Base-by-base conservation (phyloP, 2,113 vertebrate genomes). In the Cygnus atratus region DNA sequence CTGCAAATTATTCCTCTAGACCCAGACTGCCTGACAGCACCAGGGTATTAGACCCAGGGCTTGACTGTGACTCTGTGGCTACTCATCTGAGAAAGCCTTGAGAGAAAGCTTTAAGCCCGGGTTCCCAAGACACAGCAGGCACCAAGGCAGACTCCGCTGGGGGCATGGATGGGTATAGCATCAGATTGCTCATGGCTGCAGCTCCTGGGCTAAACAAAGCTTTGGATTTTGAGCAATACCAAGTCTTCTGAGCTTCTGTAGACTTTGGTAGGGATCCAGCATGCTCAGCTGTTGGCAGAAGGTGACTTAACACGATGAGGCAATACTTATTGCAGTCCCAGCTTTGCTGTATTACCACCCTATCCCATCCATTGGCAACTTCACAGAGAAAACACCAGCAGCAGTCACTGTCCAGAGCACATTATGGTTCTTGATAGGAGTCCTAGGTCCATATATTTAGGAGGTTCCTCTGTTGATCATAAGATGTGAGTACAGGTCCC, bases 141-240 rank as follows among this genome's bases (percentile, higher is more conserved):
- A 84, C 15, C 37, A 31, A 55, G 58, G 12, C 43, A 79, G 62
- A 13, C 11, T 31, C 37, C 26, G 0, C 0, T 12, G 5, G 20
- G n/a, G 33, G 4, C n/a, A 62, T 0, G 0, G 88, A n/a, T 48
- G 25, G 72, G 7, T 33, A 71, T 0, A 0, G 41, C 33, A 3
- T 11, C 62, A 29, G 54, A 22, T 2, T 48, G 9, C 77, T 67
- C 78, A 67, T 73, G 52, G 3, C 63, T 58, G 75, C 79, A 88
- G 48, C 43, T 74, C 33, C 48, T 58, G 46, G 35, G 19, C 33
- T 25, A 24, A 48, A 66, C 41, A 39, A 20, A 39, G 24, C 68
- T 63, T 43, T 54, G 28, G 13, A 44, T 8, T 84, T 57, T 67
- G 37, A 67, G 70, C 28, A 74, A 7, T 63, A 72, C 37, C 59